Conservation (phyloP, 2,888 invertebrate genomes). For the Gastrophysa polygoni region DNA sequence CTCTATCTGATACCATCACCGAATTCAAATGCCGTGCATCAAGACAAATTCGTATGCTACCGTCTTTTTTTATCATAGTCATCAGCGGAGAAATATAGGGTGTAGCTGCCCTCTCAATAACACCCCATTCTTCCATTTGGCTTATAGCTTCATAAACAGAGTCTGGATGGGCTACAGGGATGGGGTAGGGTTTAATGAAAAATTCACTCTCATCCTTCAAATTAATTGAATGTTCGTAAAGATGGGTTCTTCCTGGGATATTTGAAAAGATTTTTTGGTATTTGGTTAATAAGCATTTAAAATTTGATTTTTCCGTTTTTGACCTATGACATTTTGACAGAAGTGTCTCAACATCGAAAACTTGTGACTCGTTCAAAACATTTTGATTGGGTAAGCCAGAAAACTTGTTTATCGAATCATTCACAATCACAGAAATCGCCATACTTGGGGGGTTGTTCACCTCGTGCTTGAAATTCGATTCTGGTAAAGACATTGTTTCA, state of each 20-base stretch:
- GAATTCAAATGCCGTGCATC: slow-evolving; percentile 21
- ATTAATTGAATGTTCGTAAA: slow-evolving; percentile 15
- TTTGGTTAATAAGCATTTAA: background rate
- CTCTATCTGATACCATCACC: background rate
- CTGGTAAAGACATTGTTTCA: background rate
- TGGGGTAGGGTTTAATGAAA: slow-evolving; percentile 6
- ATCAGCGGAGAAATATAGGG: slow-evolving; percentile 2
- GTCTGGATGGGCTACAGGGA: slow-evolving; percentile 15
- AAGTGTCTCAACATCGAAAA: background rate
- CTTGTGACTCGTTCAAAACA: background rate
- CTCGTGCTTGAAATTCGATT: background rate
- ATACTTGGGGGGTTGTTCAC: no score
- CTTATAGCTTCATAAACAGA: background rate
- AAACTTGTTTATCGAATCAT: background rate
- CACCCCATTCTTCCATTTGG: background rate
- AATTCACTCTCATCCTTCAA: background rate
- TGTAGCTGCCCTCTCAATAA: slow-evolving; percentile 1
- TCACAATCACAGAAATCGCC: background rate
- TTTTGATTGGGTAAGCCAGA: background rate
- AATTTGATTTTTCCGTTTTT: no score
- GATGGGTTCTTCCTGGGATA: slow-evolving; percentile 10
- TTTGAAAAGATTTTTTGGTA: slow-evolving; percentile 8
- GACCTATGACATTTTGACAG: background rate
- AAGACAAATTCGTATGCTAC: slow-evolving; percentile 9
- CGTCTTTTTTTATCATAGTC: slow-evolving; percentile 4